A percentile compares a stretch with the other conserved stretches of the same genome.
These are phyloP conservation scores for Drosophila sturtevanti DNA, from an alignment of 1,140 invertebrate species.

Conservation along the genomic window DNA sequence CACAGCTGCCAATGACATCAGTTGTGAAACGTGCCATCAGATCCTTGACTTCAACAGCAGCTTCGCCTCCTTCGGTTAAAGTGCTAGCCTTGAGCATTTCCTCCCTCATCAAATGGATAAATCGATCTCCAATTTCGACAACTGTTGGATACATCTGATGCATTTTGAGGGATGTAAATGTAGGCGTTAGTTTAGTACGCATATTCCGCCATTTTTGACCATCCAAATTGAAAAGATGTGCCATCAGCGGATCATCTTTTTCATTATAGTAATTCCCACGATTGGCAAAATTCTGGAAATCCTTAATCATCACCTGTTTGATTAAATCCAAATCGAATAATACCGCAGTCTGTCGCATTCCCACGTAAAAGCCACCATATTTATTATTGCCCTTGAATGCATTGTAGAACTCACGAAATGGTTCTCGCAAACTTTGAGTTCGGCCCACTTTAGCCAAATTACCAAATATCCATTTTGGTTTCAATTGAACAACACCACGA, in stretches of 20 bases:
- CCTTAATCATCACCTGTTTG: constrained; percentile 85
- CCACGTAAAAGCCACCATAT: constrained; percentile 56
- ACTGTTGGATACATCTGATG: constrained; percentile 84
- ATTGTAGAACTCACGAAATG: constrained; percentile 66
- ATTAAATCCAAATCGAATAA: constrained; percentile 85
- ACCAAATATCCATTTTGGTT: constrained; percentile 71
- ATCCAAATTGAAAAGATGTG: constrained; percentile 83
- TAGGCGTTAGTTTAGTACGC: constrained; percentile 84
- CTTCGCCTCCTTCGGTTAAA: constrained; percentile 4
- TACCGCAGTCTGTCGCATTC: constrained; percentile 33
- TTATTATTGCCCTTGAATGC: constrained; percentile 63
- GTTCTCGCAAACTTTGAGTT: constrained; percentile 29
- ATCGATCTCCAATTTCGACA: constrained; percentile 65
- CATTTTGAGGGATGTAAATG: constrained; percentile 85
- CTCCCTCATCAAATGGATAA: constrained; percentile 68
- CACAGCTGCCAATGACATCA: constrained; percentile 85
- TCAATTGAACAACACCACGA: constrained; percentile 77
- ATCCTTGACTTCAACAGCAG: constrained; percentile 74
- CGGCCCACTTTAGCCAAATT: constrained; percentile 58
- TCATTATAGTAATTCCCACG: constrained; percentile 83
- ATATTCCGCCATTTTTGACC: constrained; percentile 84
- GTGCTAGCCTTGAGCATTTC: neutral
- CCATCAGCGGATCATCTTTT: constrained; percentile 83
- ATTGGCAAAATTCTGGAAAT: constrained; percentile 84
- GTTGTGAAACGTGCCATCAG: constrained; percentile 84